Conservation (phyloP, 2,113 vertebrate species). For the Forbesichthys agassizii region DNA sequence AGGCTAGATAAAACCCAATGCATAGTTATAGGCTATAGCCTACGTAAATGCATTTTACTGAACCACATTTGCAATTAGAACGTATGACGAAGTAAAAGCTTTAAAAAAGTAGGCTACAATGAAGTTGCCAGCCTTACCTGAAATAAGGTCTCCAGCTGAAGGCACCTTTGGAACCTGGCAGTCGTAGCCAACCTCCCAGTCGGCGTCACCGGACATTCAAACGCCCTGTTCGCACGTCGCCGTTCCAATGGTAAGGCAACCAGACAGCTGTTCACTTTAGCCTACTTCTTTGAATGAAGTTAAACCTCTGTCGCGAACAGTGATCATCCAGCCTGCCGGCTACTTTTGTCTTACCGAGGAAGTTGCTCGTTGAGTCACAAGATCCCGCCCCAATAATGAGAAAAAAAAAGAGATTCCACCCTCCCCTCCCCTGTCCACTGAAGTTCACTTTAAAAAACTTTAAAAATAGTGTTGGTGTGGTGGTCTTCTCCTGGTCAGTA, state of each 20-base stretch:
- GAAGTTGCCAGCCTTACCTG: conserved; percentile 59
- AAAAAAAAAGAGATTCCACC: conserved; percentile 32
- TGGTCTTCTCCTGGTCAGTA: background rate
- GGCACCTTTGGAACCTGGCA: conserved; percentile 33
- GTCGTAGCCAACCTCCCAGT: conserved; percentile 21
- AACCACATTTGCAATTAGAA: too few relatives aligned
- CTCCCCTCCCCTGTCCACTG: conserved; percentile 21
- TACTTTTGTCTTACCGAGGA: conserved; percentile 76
- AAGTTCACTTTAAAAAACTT: background rate
- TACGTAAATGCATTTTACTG: too few relatives aligned
- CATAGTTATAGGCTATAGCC: too few relatives aligned
- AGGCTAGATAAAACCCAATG: too few relatives aligned
- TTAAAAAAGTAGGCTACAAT: background rate
- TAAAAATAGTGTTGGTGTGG: background rate
- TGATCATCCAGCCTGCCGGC: conserved; percentile 66
- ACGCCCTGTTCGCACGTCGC: conserved; percentile 35
- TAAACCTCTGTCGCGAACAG: conserved; percentile 49
- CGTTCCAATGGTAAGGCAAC: conserved; percentile 38
- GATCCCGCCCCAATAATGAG: conserved; percentile 69
- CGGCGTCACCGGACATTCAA: conserved; percentile 23
- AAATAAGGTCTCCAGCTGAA: conserved; percentile 27
- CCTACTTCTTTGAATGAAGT: conserved; percentile 40
- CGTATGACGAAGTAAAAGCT: background rate
- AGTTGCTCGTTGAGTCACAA: conserved; percentile 79
- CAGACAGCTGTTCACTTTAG: conserved; percentile 23